A percentile compares a stretch with the other conserved stretches of the same genome.
Evolutionary conservation across 1,140 invertebrate species (phyloP).

Genomic region (Arion vulgaris): DNA sequence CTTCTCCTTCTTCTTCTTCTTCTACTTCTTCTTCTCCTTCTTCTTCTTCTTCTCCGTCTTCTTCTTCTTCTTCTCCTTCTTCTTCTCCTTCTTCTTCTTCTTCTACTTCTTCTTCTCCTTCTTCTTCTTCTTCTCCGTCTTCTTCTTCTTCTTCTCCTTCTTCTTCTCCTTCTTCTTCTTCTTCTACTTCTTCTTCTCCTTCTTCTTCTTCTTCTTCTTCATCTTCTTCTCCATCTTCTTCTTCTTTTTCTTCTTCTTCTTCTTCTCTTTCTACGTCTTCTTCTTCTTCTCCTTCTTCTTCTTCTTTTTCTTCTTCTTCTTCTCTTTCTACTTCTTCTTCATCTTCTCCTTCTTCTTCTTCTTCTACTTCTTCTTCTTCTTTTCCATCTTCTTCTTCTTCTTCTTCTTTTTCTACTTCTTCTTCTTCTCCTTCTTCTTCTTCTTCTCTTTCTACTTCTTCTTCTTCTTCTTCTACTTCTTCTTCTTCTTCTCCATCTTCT

Average conservation of each 20-base stretch:
- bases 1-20: neutral
- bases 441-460: constrained; percentile 17
- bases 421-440: constrained; percentile 22
- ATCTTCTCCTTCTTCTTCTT: constrained; percentile 27
- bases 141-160: neutral
- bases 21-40: neutral
- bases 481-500: no score
- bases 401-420: no score
- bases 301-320: constrained; percentile 4
- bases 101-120: neutral
- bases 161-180: neutral
- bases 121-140: neutral
- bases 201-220: neutral
- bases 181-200: neutral
- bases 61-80: neutral
- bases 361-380: constrained; percentile 20
- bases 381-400: no score
- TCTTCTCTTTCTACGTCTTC: no score
- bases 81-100: neutral
- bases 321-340: constrained; percentile 1
- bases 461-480: constrained; percentile 22
- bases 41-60: no score
- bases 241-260: no score
- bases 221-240: neutral
- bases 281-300: no score